Evolutionary conservation across 1,140 invertebrate genomes (phyloP), one percentile per base, ranked within the genome.

Genomic region (Campoletis sonorensis): DNA sequence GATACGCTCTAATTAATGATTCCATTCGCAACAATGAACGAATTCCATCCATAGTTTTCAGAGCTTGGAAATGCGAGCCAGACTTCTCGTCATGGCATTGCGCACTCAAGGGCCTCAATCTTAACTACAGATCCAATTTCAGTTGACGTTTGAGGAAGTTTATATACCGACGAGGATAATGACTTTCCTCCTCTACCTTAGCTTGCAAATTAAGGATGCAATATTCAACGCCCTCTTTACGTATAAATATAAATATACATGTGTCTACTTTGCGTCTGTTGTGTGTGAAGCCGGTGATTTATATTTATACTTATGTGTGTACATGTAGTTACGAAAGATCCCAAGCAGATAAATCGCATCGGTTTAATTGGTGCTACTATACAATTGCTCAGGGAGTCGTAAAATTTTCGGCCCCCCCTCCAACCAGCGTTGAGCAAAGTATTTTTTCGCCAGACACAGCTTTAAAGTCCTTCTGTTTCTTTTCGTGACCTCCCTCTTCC

Each of bases 301-400:
- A 45, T 13, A 1, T 45, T 0, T 13, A 11, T 11, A 45, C 40
- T 4, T 45, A 45, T 45, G 11, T 8, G 7, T 45, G 13, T 45
- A 45, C 13, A 64, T 26, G 21, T 64, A 64, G 61, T 13, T 64
- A 15, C 1, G 61, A 13, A 4, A 64, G n/a, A n/a, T 64, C 61
- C 7, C 61, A 4, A 26, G 61, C 3, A 23, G 23, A 64, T 64
- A 64, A 64, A 64, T 64, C 61, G 21, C 21, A 13, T 13, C 21
- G 61, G 1, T 26, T 54, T 64, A 64, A 64, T 64, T 64, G 61
- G 61, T 64, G 61, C 61, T 64, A 26, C 61, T 64, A 27, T 64
- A n/a, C n/a, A 64, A 64, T 27, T 64, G 61, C 61, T 64, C 23
- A 15, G 61, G 23, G 61, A 64, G 61, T 26, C 23, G 13, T 64